Conservation (phyloP, 2,113 vertebrate species). For the Bujurquina vittata region DNA sequence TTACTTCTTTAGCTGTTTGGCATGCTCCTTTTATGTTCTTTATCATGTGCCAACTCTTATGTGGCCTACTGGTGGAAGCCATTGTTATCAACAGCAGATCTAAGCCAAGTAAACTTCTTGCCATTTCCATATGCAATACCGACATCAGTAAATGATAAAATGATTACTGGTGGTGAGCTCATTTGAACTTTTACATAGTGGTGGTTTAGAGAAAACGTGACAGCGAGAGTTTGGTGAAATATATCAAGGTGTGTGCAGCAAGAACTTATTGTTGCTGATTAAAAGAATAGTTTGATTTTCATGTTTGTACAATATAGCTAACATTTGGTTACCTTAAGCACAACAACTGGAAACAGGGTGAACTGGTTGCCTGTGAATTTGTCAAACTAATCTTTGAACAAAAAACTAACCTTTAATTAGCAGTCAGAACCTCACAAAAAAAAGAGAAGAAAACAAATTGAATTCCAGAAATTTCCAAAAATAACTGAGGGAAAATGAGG, state of each 20-base stretch:
- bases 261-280: neutral
- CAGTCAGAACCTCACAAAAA: neutral
- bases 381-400: no score
- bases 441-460: neutral
- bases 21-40: neutral
- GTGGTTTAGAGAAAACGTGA: neutral
- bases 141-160: neutral
- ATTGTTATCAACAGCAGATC: neutral
- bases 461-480: neutral
- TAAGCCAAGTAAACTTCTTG: neutral
- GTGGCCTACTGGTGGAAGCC: neutral
- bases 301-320: neutral
- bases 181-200: neutral
- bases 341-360: neutral
- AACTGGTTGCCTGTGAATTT: neutral
- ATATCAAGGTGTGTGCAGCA: neutral
- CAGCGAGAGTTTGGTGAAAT: neutral
- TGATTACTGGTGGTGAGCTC: conserved; percentile 11
- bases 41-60: neutral
- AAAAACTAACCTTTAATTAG: no score
- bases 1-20: neutral
- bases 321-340: neutral
- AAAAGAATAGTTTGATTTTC: neutral
- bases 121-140: neutral
- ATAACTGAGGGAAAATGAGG: neutral